A percentile compares a stretch with the other conserved stretches of the same genome.
Conservation (phyloP, 2,797 vertebrate species). For the Erethizon dorsatum region DNA sequence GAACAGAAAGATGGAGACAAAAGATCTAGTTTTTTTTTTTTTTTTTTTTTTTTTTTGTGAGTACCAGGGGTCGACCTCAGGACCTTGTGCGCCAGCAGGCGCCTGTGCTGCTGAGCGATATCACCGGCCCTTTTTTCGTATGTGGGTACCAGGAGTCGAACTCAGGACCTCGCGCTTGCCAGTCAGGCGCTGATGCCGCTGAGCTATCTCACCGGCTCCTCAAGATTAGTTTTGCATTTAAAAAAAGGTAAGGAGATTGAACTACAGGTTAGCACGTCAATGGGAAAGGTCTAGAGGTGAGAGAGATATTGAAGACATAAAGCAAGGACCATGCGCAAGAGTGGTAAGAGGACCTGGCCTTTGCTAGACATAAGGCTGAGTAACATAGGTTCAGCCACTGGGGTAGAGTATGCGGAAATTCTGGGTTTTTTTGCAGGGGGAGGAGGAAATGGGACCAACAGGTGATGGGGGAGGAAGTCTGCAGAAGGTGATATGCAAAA, state of each 20-base stretch:
- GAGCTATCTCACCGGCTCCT: no score
- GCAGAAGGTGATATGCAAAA: background rate
- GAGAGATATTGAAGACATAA: fast-evolving
- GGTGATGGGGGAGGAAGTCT: background rate
- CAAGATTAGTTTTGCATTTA: background rate
- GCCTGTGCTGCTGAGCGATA: no score
- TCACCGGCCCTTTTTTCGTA: no score
- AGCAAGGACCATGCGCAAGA: background rate
- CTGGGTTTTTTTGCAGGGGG: background rate
- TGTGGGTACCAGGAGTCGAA: no score
- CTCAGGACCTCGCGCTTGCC: no score
- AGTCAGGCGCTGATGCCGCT: no score
- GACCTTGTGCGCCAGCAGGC: no score
- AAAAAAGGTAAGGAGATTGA: background rate
- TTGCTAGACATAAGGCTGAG: fast-evolving
- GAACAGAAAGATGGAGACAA: background rate
- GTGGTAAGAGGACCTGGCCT: background rate
- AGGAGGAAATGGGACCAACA: background rate
- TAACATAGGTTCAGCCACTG: background rate
- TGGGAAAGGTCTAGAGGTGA: background rate
- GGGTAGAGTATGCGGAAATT: fast-evolving
- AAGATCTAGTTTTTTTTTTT: background rate
- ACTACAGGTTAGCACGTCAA: background rate
- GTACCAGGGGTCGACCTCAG: no score
- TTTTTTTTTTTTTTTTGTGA: no score